phyloP scores from a whole-genome alignment of 1,140 invertebrate species.

The Meteorus sp. region DNA sequence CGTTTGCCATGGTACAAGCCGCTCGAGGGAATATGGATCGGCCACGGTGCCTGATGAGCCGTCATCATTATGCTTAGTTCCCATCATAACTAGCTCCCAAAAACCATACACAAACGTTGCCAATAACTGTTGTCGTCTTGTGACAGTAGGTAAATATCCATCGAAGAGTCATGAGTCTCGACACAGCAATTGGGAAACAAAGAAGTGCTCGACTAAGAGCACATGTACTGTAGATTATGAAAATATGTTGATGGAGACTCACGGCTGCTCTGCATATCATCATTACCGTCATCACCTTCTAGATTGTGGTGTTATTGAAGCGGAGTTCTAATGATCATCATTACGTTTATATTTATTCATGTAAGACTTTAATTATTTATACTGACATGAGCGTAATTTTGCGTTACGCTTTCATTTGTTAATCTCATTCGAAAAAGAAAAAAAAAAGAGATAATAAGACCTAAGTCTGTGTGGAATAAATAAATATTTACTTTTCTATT shows the following conservation, averaged over 20 bases:
- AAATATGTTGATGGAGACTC: slow-evolving; percentile 50
- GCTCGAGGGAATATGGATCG: slow-evolving; percentile 36
- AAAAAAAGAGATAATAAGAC: slow-evolving; percentile 15
- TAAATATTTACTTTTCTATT: slow-evolving; percentile 47
- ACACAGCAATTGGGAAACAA: slow-evolving; percentile 26
- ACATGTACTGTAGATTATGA: slow-evolving; percentile 38
- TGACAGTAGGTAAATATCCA: slow-evolving; percentile 42
- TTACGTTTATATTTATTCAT: slow-evolving; percentile 26
- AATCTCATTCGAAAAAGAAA: not conserved
- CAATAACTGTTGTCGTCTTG: slow-evolving; percentile 29
- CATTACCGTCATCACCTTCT: slow-evolving; percentile 37
- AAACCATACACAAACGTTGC: slow-evolving; percentile 15
- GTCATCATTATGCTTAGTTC: slow-evolving; percentile 33
- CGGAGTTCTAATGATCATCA: slow-evolving; percentile 43
- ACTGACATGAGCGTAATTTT: slow-evolving; percentile 26
- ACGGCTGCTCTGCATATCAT: slow-evolving; percentile 50
- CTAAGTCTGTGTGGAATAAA: slow-evolving; percentile 34
- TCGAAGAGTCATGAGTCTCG: slow-evolving; percentile 32
- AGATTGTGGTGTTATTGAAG: slow-evolving; percentile 34
- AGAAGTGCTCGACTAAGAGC: slow-evolving; percentile 21
- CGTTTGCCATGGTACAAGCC: slow-evolving; percentile 36
- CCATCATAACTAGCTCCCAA: not conserved
- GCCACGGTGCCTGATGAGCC: slow-evolving; percentile 40
- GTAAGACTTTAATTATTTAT: slow-evolving; percentile 29
- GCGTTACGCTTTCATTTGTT: slow-evolving; percentile 32